Percentiles rank a stretch among this genome's conserved stretches.
Conservation (phyloP, 2,113 vertebrate species). For the Salminus brasiliensis region DNA sequence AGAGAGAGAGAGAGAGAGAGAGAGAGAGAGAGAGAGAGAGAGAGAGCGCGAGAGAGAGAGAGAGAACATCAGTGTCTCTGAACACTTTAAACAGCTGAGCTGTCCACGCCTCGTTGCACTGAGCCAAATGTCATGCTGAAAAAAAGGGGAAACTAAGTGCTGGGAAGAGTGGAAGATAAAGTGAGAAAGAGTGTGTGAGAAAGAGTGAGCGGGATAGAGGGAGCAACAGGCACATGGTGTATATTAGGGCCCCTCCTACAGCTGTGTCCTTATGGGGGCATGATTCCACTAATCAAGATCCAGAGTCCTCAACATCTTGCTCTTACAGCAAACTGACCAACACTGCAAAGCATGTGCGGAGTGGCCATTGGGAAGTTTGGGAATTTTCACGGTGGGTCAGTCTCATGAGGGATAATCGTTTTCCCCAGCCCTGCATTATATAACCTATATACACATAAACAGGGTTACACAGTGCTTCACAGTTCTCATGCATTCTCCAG, state of each 20-base stretch:
- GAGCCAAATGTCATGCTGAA: slow-evolving; percentile 47
- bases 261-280: slow-evolving; percentile 12
- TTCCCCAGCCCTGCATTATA: too few relatives aligned
- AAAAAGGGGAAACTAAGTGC: slow-evolving; percentile 32
- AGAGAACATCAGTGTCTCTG: slow-evolving; percentile 14
- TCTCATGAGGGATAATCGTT: too few relatives aligned
- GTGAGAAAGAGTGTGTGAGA: not conserved
- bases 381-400: too few relatives aligned
- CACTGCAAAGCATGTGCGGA: too few relatives aligned
- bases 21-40: too few relatives aligned
- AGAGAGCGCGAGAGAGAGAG: too few relatives aligned
- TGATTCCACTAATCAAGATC: not conserved
- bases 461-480: too few relatives aligned
- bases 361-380: too few relatives aligned
- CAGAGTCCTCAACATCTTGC: not conserved
- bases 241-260: slow-evolving; percentile 41
- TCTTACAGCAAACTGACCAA: not conserved
- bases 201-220: not conserved
- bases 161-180: slow-evolving; percentile 30
- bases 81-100: slow-evolving; percentile 52
- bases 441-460: too few relatives aligned
- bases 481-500: too few relatives aligned
- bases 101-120: slow-evolving; percentile 31
- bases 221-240: slow-evolving; percentile 35
- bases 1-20: slow-evolving; percentile 19